Percentiles rank a stretch among this genome's conserved stretches.
These are phyloP conservation scores for Chrysomallon squamiferum DNA, from an alignment of 1,140 invertebrate genomes.

Conservation along the genomic window DNA sequence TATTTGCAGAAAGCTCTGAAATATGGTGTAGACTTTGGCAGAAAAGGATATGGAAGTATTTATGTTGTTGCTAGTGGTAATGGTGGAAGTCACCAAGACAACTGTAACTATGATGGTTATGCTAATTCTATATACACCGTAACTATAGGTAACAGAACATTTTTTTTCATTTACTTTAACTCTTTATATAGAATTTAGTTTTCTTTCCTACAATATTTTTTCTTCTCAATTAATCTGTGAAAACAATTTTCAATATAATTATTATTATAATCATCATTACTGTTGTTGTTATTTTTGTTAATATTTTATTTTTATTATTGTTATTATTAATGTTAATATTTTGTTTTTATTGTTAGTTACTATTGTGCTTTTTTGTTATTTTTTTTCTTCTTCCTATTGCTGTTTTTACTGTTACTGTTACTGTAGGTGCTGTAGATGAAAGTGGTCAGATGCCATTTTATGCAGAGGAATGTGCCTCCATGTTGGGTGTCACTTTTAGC, in stretches of 20 bases:
- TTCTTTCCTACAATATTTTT: background rate
- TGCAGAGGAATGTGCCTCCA: constrained; percentile 65
- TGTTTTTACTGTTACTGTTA: no score
- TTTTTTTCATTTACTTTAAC: background rate
- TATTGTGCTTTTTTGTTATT: no score
- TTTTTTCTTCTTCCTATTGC: no score
- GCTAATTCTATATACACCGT: constrained; percentile 63
- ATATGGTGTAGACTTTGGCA: constrained; percentile 59
- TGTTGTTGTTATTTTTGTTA: no score
- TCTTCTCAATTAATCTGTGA: background rate
- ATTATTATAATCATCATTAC: no score
- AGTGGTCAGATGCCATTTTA: constrained; percentile 63
- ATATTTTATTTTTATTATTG: no score
- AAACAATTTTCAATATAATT: no score
- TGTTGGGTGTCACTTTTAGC: constrained; percentile 65
- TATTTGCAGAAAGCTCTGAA: constrained; percentile 52
- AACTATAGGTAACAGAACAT: constrained; percentile 55
- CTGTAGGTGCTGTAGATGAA: constrained; percentile 62
- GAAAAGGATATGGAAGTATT: constrained; percentile 61
- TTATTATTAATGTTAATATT: no score
- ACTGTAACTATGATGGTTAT: constrained; percentile 65
- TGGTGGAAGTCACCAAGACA: constrained; percentile 58
- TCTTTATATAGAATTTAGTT: background rate
- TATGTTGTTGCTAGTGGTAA: constrained; percentile 64
- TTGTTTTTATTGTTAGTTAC: no score